Evolutionary conservation across 2,113 vertebrate genomes (phyloP), one percentile per base, ranked within the genome.

Genomic region (Egretta garzetta): DNA sequence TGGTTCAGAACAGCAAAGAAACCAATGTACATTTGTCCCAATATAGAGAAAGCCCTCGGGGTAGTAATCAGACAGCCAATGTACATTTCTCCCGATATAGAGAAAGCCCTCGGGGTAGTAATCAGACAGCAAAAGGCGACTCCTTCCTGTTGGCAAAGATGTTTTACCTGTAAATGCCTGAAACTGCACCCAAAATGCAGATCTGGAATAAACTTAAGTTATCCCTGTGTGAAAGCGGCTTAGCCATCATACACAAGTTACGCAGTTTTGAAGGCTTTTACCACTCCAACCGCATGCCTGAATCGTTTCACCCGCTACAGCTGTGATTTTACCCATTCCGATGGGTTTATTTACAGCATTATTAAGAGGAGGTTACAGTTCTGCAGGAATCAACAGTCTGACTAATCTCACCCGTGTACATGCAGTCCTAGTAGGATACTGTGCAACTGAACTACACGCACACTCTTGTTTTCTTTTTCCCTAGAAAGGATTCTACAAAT

Each of bases 401-500:
- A 81, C 43, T 77, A 23, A 64, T 6, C 49, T 35, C 70, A 85
- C 75, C 59, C 28, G n/a, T 53, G 77, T 12, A 80, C 91, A 55
- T 19, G 20, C 64, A 52, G 62, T 17, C 60, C 81, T 22, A 6
- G 45, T 1, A 55, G 79, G 82, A 73, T 74, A 70, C 41, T 3
- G 39, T 53, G 88, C 89, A 75, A 52, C 62, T 28, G 21, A 70
- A 14, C 63, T 8, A 13, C 81, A 81, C 64, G 50, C 62, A 15
- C 64, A 66, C 33, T 33, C 83, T 86, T 45, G 56, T 64, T 70
- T 74, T 23, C 76, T 27, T 67, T n/a, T 60, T 83, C 74, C 87
- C 87, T 86, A 74, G 94, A 81, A 93, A 96, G 86, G 74, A 71
- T 72, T 80, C 90, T 76, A 37, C 84, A 85, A 52, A 88, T 37